A percentile compares a stretch with the other conserved stretches of the same genome.
phyloP scores from a whole-genome alignment of 2,797 vertebrate genomes.

The Oryzias sinensis region DNA sequence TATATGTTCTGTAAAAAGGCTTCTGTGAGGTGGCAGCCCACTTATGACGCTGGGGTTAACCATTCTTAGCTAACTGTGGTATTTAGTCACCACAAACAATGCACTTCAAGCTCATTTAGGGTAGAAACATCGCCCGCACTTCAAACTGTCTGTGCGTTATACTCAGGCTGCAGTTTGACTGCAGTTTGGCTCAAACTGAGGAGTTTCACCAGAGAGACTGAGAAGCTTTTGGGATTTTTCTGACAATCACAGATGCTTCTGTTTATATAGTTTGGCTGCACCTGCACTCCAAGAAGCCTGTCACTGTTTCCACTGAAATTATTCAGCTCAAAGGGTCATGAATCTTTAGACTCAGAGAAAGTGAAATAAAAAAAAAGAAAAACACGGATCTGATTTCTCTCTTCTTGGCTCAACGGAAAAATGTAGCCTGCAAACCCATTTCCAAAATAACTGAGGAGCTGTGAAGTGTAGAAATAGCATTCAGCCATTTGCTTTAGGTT shows the following conservation, averaged over 20 bases:
- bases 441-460: slow-evolving; percentile 1
- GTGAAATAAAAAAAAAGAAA: slow-evolving; percentile 13
- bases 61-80: slow-evolving; percentile 36
- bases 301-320: slow-evolving; percentile 37
- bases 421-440: not conserved
- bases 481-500: too few relatives aligned
- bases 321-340: slow-evolving; percentile 17
- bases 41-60: slow-evolving; percentile 57
- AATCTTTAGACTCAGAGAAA: slow-evolving; percentile 28
- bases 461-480: not conserved
- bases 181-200: slow-evolving; percentile 22
- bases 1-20: slow-evolving; percentile 24
- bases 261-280: slow-evolving; percentile 25
- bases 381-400: slow-evolving; percentile 21
- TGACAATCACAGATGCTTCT: slow-evolving; percentile 39
- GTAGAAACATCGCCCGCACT: slow-evolving; percentile 14
- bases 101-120: slow-evolving; percentile 42
- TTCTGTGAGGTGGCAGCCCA: slow-evolving; percentile 53
- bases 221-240: slow-evolving; percentile 12
- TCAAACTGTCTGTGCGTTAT: slow-evolving; percentile 32
- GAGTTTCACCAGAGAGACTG: slow-evolving; percentile 29
- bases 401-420: slow-evolving; percentile 6
- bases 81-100: slow-evolving; percentile 48
- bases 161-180: slow-evolving; percentile 21
- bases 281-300: slow-evolving; percentile 13